Base-by-base conservation (phyloP, 2,113 vertebrate genomes). In the Dissostichus mawsoni region DNA sequence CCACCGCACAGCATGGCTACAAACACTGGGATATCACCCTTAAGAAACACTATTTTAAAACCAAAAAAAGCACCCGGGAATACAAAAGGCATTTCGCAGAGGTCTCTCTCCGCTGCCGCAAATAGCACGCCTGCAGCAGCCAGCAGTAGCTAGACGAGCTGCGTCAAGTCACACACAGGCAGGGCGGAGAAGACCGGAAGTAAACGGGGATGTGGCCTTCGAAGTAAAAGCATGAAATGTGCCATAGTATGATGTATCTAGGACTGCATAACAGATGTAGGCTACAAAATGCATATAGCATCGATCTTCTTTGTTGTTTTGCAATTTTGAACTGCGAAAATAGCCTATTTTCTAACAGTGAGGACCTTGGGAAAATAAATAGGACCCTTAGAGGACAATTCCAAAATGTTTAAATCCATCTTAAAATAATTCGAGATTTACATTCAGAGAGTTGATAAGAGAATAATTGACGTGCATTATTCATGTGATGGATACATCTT, bases 121-220 rank as follows among this genome's bases (percentile, higher is more conserved):
- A 88, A 93, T 90, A 93, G 94, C 95, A 94, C 93, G 93, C 93
- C 93, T 94, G 94, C 94, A 93, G 94, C 95, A 87, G 90, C 87
- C 90, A 93, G 87, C 88, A 91, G 92, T 87, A 93, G 94, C 94
- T 83, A 89, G 94, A 94, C 93, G 76, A 85, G 88, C 84, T 68
- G 87, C 84, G 87, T 92, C 85, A 90, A 86, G 83, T 0, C 44
- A 13, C 68, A 5, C 48, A 7, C 36, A 62, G 18, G 41, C 5
- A 25, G 67, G 73, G 3, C 4, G 1, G 25, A 0, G 0, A 0
- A 50, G 2, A 5, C 72, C 86, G 89, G 90, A 91, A 90, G 14
- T 10, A 0, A 5, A 0, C 13, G 0, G 23, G 2, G 0, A 2
- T 1, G 18, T 5, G 0, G 2, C 66, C 50, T 63, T 52, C 59